phyloP scores from a whole-genome alignment of 64 coral and sea anemone species.

The Catalaphyllia jardinei region DNA sequence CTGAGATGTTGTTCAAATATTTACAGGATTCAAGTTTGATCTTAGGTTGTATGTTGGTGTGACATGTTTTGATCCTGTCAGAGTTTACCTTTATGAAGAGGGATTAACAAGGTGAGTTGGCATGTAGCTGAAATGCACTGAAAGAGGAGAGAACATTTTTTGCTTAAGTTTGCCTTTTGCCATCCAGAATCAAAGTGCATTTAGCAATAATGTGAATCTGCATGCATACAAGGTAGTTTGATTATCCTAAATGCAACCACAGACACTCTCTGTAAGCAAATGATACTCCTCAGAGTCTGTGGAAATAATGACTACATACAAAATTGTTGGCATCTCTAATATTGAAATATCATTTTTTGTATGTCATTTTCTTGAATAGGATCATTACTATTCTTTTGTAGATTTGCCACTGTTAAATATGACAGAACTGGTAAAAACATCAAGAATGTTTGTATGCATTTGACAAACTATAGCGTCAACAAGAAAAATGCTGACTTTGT shows the following conservation, averaged over 20 bases:
- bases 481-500: slow-evolving; percentile 96
- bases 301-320: too few relatives aligned
- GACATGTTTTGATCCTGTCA: slow-evolving; percentile 88
- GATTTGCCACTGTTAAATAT: slow-evolving; percentile 98
- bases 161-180: background rate
- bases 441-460: slow-evolving; percentile 94
- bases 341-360: background rate
- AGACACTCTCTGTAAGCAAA: too few relatives aligned
- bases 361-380: too few relatives aligned
- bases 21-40: slow-evolving; percentile 94
- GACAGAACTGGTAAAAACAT: slow-evolving; percentile 84
- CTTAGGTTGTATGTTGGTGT: slow-evolving; percentile 92
- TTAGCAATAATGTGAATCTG: too few relatives aligned
- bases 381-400: background rate
- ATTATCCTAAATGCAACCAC: too few relatives aligned
- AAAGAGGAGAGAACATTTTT: background rate
- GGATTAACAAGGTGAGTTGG: slow-evolving; percentile 85
- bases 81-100: slow-evolving; percentile 96
- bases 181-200: too few relatives aligned
- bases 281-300: too few relatives aligned
- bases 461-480: slow-evolving; percentile 99
- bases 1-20: background rate
- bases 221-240: too few relatives aligned
- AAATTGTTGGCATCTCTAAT: background rate
- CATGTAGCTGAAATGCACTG: background rate